phyloP scores from a whole-genome alignment of 2,113 vertebrate species.

The Pantherophis guttatus region DNA sequence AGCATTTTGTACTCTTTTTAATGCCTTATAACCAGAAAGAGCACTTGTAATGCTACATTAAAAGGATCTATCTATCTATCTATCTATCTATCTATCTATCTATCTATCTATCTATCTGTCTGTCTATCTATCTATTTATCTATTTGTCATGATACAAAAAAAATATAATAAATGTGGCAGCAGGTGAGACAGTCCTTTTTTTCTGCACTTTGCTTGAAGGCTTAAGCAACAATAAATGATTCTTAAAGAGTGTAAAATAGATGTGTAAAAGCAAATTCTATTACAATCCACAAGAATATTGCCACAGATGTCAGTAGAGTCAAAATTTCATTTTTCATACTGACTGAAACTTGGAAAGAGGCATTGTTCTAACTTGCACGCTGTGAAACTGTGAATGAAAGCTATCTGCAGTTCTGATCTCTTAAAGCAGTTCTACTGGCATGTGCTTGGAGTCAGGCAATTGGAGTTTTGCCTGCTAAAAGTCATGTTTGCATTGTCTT shows the following conservation, averaged over 20 bases:
- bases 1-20: background rate
- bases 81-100: too few relatives aligned
- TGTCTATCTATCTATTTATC: background rate
- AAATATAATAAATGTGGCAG: background rate
- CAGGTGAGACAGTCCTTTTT: background rate
- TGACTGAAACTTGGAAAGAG: slow-evolving; percentile 1
- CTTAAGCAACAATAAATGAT: background rate
- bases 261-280: background rate
- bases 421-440: background rate
- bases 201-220: background rate
- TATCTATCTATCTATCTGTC: too few relatives aligned
- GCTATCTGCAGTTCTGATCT: background rate
- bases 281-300: background rate
- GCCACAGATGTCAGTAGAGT: background rate
- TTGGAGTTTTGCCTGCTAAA: background rate
- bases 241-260: background rate
- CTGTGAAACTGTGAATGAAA: background rate
- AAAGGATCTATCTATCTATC: background rate
- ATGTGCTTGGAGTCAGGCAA: background rate
- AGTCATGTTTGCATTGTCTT: slow-evolving; percentile 30
- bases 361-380: background rate
- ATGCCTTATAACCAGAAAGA: background rate
- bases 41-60: background rate
- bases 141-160: background rate
- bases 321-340: background rate